Conservation (phyloP, 2,113 vertebrate species). For the Mesoclemmys tuberculata region DNA sequence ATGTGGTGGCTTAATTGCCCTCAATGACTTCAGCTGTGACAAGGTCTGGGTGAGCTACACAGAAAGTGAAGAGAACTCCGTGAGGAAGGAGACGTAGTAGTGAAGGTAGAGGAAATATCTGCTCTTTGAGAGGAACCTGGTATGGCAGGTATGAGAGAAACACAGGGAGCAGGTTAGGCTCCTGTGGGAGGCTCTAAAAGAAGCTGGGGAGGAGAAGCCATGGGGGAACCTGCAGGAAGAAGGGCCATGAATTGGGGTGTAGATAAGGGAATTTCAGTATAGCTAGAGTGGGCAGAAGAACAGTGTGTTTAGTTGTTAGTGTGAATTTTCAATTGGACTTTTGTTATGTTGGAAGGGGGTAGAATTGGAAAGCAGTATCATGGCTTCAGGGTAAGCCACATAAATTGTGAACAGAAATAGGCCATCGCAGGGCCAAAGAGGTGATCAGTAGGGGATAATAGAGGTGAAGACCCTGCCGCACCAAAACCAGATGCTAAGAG, state of each 20-base stretch:
- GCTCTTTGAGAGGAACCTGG: neutral
- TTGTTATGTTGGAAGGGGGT: neutral
- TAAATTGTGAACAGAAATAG: neutral
- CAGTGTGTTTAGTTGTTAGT: neutral
- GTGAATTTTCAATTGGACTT: neutral
- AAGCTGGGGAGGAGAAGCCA: neutral
- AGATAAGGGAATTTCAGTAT: neutral
- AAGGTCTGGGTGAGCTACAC: neutral
- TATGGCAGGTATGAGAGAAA: neutral
- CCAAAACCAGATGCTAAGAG: neutral
- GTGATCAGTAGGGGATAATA: neutral
- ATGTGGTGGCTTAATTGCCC: neutral
- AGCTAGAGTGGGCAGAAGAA: neutral
- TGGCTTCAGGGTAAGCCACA: neutral
- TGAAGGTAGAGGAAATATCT: neutral
- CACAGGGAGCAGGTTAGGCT: neutral
- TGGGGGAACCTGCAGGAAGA: neutral
- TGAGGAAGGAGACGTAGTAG: neutral
- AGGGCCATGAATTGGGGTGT: neutral
- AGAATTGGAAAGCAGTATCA: neutral
- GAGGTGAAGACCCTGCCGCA: neutral
- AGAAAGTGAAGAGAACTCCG: neutral
- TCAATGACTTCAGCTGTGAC: neutral
- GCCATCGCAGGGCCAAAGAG: neutral
- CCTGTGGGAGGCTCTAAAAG: neutral